Percentiles rank a stretch among this genome's conserved stretches.
Evolutionary conservation across 1,140 invertebrate species (phyloP).

Genomic region (Cyclina sinensis): DNA sequence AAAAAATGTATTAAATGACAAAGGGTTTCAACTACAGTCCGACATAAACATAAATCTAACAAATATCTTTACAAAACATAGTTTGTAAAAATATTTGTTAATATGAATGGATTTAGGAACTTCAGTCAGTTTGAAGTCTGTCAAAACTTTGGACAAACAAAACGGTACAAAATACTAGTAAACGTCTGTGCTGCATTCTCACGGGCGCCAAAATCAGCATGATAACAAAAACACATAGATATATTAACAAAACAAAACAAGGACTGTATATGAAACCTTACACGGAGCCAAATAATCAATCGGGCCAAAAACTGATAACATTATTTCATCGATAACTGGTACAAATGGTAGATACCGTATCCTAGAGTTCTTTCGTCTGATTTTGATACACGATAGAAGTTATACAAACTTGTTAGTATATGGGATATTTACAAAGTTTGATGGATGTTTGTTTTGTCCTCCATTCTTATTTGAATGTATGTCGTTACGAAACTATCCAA

Average conservation of each 20-base stretch:
- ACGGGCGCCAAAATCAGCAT: background rate
- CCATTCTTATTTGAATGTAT: conserved; percentile 7
- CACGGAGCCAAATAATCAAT: background rate
- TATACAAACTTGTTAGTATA: conserved; percentile 6
- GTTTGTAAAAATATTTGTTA: background rate
- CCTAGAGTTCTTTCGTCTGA: background rate
- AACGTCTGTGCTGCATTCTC: background rate
- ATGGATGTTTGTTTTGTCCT: background rate
- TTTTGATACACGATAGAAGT: background rate
- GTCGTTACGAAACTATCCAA: background rate
- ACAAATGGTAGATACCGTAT: conserved; percentile 11
- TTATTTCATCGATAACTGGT: conserved; percentile 15
- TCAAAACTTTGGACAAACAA: background rate
- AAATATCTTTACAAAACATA: background rate
- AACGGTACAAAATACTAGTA: background rate
- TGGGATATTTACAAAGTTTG: background rate
- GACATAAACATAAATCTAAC: background rate
- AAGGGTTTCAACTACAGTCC: no score
- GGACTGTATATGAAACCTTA: background rate
- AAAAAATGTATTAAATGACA: no score
- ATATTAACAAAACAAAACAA: background rate
- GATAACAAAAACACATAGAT: background rate
- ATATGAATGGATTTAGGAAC: background rate
- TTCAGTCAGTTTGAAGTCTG: background rate
- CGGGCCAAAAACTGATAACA: conserved; percentile 1